A percentile compares a stretch with the other conserved stretches of the same genome.
phyloP scores from a whole-genome alignment of 2,888 invertebrate genomes.

The Pyrrhosoma nymphula region DNA sequence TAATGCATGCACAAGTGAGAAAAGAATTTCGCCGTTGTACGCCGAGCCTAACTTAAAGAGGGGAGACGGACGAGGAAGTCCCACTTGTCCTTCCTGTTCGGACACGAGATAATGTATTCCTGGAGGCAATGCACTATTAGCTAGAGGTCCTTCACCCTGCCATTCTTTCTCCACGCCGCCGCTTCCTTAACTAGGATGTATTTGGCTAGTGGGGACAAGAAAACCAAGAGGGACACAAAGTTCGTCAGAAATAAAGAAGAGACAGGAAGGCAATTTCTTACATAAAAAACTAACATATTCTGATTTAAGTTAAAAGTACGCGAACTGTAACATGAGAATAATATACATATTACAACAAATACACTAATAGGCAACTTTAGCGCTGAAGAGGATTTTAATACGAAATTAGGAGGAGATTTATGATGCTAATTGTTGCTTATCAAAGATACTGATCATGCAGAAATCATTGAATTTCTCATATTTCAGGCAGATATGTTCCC shows the following conservation, averaged over 20 bases:
- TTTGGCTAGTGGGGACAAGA: background rate
- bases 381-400: no score
- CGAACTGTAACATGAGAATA: no score
- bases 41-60: background rate
- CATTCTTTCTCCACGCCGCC: background rate
- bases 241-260: background rate
- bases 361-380: no score
- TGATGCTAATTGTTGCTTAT: background rate
- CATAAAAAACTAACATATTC: background rate
- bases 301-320: no score
- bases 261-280: background rate
- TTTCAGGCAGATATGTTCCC: background rate
- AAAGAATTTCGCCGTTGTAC: background rate
- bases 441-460: background rate
- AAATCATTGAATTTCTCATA: background rate
- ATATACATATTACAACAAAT: no score
- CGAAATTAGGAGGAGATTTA: no score
- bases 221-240: background rate
- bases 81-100: slow-evolving; percentile 13
- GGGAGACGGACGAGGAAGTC: background rate
- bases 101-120: slow-evolving; percentile 10
- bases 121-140: background rate
- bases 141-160: background rate
- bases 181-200: background rate
- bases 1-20: background rate